Conservation (phyloP, 1,140 invertebrate genomes). For the Procambarus virginalis region DNA sequence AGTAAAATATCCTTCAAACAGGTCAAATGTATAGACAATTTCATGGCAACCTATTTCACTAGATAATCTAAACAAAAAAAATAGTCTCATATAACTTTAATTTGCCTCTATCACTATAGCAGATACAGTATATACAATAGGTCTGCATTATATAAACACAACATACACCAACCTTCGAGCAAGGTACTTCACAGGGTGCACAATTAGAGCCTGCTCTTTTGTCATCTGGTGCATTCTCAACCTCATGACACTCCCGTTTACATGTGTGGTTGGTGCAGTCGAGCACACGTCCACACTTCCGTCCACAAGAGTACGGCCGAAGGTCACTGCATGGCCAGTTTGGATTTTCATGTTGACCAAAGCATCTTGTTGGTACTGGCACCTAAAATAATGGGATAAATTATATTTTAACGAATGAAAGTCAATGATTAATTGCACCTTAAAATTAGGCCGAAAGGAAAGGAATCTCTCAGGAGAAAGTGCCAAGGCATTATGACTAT, state of each 20-base stretch:
- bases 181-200: slow-evolving; percentile 83
- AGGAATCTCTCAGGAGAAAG: no score
- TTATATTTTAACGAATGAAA: background rate
- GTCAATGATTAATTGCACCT: background rate
- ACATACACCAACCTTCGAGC: slow-evolving; percentile 75
- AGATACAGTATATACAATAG: no score
- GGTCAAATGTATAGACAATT: no score
- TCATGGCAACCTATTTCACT: no score
- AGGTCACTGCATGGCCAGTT: slow-evolving; percentile 85
- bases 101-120: no score
- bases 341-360: slow-evolving; percentile 87
- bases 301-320: slow-evolving; percentile 82
- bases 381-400: slow-evolving; percentile 70
- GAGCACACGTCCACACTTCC: slow-evolving; percentile 81
- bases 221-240: slow-evolving; percentile 72
- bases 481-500: no score
- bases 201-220: slow-evolving; percentile 77
- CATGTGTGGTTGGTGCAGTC: slow-evolving; percentile 89
- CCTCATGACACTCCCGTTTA: slow-evolving; percentile 82
- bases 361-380: slow-evolving; percentile 83
- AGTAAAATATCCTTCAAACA: no score
- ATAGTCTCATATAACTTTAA: no score
- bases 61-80: no score
- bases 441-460: no score
- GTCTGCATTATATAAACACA: no score